Evolutionary conservation across 30 jellyfish, hydroid and myxozoan species (phyloP).

Genomic region (Nemopilema nomurai): DNA sequence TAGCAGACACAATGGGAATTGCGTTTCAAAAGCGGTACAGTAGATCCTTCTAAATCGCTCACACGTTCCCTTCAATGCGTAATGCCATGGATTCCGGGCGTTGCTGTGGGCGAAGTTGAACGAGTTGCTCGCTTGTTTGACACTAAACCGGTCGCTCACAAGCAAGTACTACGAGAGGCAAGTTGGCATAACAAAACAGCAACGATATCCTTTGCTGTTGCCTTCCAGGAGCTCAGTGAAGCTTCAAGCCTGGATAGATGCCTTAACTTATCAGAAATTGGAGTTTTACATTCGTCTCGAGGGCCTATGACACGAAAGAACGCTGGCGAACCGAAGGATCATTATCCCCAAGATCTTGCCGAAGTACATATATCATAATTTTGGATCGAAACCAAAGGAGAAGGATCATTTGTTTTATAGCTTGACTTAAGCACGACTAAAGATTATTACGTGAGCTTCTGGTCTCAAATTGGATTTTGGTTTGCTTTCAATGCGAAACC

Average conservation of each 20-base stretch:
- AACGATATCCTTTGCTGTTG: not conserved
- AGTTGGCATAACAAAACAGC: not conserved
- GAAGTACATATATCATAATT: not conserved
- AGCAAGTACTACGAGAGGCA: not conserved
- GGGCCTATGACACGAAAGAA: not conserved
- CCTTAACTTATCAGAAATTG: too few species aligned
- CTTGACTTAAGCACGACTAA: not conserved
- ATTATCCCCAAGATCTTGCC: not conserved
- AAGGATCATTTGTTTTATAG: not conserved
- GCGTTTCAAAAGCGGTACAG: not conserved
- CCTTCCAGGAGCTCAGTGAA: not conserved
- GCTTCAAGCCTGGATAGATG: not conserved
- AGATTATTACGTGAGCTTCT: slow-evolving; percentile 26
- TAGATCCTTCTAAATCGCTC: not conserved
- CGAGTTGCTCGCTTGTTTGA: not conserved
- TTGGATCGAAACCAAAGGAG: slow-evolving; percentile 10
- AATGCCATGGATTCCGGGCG: not conserved
- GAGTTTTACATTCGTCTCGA: not conserved
- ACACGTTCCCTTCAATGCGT: not conserved
- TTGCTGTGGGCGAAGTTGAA: not conserved
- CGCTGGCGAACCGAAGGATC: not conserved
- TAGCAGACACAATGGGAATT: not conserved
- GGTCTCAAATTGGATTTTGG: slow-evolving; percentile 41
- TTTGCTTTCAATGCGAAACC: slow-evolving; percentile 1
- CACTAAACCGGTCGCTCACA: not conserved